Evolutionary conservation across 2,888 invertebrate genomes (phyloP), one percentile per base, ranked within the genome.

Genomic region (Eupsilia transversa): DNA sequence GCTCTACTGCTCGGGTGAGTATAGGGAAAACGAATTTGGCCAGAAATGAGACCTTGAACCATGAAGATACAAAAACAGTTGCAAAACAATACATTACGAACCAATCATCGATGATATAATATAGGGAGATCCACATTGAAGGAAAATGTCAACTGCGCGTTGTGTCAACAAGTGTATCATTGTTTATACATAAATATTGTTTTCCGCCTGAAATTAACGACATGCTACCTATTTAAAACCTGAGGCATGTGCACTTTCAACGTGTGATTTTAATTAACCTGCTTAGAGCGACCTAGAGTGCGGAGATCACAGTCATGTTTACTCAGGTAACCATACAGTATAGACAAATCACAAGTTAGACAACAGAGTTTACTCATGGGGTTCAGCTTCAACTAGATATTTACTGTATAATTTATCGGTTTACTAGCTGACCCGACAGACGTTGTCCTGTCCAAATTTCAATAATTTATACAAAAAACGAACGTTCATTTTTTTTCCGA

Each of bases 231-330:
- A 43, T 72, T 49, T n/a, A 46, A 30, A 65, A 33, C 23, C n/a
- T 65, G 20, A 33, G 38, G 23, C 59, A n/a, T 41, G 30, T 41
- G 41, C 49, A 59, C 17, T 33, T 43, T 67, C 60, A 35, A 52
- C 43, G 52, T 76, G 43, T 67, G 35, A 35, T 75, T 75, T 66
- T 43, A 75, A 75, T 75, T 30, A 74, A 75, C 75, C 66, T 66
- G 49, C 41, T 64, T 57, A 41, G 17, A 73, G 30, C 46, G 61
- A 46, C 61, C 54, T 72, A 74, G 72, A 57, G 57, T 38, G 74
- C 38, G 38, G 5, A 23, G 27, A 23, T 65, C 57, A 74, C 49
- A n/a, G n/a, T n/a, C n/a, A 57, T 49, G 38, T 41, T 74, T 49
- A 33, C 46, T 46, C 20, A 74, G 17, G 38, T 27, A 74, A 52